These are phyloP conservation scores for Apotomis capreana DNA, from an alignment of 2,888 invertebrate genomes.

Conservation along the genomic window DNA sequence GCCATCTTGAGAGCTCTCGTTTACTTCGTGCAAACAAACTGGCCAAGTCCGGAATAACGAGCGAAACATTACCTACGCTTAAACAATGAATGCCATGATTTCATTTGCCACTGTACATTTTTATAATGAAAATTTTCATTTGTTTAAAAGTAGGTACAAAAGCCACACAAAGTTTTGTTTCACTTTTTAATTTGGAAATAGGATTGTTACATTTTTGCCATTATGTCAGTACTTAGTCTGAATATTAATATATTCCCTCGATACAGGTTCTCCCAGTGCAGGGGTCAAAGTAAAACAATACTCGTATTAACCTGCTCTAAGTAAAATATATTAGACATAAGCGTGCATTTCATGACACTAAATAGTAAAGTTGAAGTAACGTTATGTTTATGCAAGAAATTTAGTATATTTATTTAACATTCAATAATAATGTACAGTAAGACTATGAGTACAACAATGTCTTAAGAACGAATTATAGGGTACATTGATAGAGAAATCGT, in stretches of 20 bases:
- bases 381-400: too few species aligned
- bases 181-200: constrained; percentile 2
- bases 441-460: too few species aligned
- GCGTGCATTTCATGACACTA: too few species aligned
- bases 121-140: constrained; percentile 16
- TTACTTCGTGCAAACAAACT: constrained; percentile 32
- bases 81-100: constrained; percentile 23
- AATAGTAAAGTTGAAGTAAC: too few species aligned
- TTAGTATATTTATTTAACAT: too few species aligned
- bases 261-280: too few species aligned
- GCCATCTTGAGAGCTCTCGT: constrained; percentile 23
- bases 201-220: neutral
- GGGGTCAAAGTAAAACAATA: too few species aligned
- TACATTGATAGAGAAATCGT: too few species aligned
- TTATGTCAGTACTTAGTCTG: neutral
- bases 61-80: constrained; percentile 5
- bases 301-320: too few species aligned
- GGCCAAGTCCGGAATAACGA: constrained; percentile 20
- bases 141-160: constrained; percentile 6
- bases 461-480: too few species aligned
- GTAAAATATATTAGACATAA: too few species aligned
- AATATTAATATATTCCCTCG: neutral
- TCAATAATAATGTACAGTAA: too few species aligned
- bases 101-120: constrained; percentile 16
- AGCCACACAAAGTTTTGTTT: constrained; percentile 11